Conservation (phyloP, 1,140 invertebrate species). For the Drosophila sp. region DNA sequence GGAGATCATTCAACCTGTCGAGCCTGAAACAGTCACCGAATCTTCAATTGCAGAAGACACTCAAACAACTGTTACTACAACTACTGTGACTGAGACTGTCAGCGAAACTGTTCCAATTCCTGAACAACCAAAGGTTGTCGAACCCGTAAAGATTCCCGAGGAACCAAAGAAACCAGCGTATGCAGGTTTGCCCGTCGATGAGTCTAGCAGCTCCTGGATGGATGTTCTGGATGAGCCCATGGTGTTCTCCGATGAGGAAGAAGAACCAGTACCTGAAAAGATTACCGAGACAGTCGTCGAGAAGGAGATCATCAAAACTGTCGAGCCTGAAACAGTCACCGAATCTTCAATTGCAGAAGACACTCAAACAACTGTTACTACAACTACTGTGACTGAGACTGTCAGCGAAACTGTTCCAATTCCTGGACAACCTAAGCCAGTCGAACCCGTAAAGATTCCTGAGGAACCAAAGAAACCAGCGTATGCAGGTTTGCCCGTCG, state of each 20-base stretch:
- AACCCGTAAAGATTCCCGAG: constrained; percentile 24
- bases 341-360: constrained; percentile 4
- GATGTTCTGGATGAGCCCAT: constrained; percentile 86
- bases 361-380: constrained; percentile 21
- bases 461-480: constrained; percentile 29
- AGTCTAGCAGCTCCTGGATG: constrained; percentile 85
- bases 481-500: background rate
- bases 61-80: constrained; percentile 20
- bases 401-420: constrained; percentile 11
- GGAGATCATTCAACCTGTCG: background rate
- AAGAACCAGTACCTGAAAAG: constrained; percentile 11
- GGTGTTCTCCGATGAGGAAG: constrained; percentile 84
- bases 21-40: background rate
- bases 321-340: constrained; percentile 6
- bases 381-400: constrained; percentile 11
- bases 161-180: constrained; percentile 61
- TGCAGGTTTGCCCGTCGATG: constrained; percentile 85
- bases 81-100: constrained; percentile 22
- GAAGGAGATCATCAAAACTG: background rate
- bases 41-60: constrained; percentile 13
- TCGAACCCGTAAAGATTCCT: constrained; percentile 4
- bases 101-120: no score
- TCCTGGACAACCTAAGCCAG: background rate
- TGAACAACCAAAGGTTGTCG: background rate
- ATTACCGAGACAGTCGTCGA: background rate